Evolutionary conservation across 2,113 vertebrate species (phyloP).

Genomic region (Pseudopodoces humilis): DNA sequence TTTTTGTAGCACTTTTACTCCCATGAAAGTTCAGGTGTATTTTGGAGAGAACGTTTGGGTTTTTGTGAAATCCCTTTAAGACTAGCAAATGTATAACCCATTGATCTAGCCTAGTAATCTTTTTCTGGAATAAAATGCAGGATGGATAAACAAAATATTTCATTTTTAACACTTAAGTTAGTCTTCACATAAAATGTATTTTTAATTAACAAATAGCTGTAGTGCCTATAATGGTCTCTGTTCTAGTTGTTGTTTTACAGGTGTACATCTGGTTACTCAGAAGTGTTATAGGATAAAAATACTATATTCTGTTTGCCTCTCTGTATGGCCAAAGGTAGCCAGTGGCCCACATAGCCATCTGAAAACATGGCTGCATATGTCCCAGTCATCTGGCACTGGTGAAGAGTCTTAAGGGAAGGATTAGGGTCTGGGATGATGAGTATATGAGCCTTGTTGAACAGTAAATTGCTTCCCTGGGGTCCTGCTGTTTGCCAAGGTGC

Average conservation of each 20-base stretch:
- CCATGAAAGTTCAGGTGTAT: neutral
- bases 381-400: fast-evolving
- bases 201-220: neutral
- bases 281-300: neutral
- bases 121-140: neutral
- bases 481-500: neutral
- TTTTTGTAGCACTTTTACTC: neutral
- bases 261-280: neutral
- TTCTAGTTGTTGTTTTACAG: neutral
- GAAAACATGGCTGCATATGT: neutral
- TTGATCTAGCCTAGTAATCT: neutral
- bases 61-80: neutral
- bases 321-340: neutral
- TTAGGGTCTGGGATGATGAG: neutral
- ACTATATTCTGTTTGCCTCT: neutral
- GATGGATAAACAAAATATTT: neutral
- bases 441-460: fast-evolving
- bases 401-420: neutral
- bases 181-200: neutral
- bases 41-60: neutral
- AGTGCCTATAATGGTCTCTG: neutral
- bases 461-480: neutral
- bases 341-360: neutral
- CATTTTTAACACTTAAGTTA: neutral
- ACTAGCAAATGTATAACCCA: neutral